Evolutionary conservation across 1,140 invertebrate species (phyloP).

Genomic region (Phymorhynchus buccinoides): DNA sequence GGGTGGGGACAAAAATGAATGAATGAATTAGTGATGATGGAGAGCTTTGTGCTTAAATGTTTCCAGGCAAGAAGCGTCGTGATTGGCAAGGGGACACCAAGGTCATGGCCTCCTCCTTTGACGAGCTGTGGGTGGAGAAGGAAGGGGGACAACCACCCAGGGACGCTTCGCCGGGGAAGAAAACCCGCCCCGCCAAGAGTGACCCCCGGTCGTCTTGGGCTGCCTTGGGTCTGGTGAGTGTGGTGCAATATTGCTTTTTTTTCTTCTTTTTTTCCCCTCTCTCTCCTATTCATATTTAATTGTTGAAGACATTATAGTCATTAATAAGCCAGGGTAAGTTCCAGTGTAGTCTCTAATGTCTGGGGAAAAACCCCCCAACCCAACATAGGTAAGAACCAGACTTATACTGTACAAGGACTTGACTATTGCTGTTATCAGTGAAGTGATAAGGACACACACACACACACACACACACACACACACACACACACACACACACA

Average conservation of each 20-base stretch:
- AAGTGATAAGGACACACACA: too few species aligned
- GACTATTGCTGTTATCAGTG: too few species aligned
- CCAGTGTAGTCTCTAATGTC: too few species aligned
- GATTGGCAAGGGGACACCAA: slow-evolving; percentile 64
- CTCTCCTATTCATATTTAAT: too few species aligned
- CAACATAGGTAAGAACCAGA: too few species aligned
- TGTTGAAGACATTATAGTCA: too few species aligned
- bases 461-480: too few species aligned
- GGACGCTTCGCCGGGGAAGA: slow-evolving; percentile 36
- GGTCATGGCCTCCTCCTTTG: slow-evolving; percentile 57
- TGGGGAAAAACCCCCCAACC: too few species aligned
- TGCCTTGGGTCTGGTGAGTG: slow-evolving; percentile 35
- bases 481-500: too few species aligned
- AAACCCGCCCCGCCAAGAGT: slow-evolving; percentile 45
- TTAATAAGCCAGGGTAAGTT: too few species aligned
- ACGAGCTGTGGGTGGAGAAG: slow-evolving; percentile 61
- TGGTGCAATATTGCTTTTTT: neutral
- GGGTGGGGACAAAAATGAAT: neutral
- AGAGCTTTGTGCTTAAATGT: neutral
- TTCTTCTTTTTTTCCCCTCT: too few species aligned
- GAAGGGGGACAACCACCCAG: slow-evolving; percentile 37
- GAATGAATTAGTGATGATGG: neutral
- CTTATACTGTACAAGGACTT: too few species aligned
- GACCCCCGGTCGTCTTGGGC: slow-evolving; percentile 39
- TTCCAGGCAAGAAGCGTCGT: slow-evolving; percentile 41